A percentile compares a stretch with the other conserved stretches of the same genome.
phyloP scores from a whole-genome alignment of 2,888 invertebrate genomes.

The Drosophila neutralis region DNA sequence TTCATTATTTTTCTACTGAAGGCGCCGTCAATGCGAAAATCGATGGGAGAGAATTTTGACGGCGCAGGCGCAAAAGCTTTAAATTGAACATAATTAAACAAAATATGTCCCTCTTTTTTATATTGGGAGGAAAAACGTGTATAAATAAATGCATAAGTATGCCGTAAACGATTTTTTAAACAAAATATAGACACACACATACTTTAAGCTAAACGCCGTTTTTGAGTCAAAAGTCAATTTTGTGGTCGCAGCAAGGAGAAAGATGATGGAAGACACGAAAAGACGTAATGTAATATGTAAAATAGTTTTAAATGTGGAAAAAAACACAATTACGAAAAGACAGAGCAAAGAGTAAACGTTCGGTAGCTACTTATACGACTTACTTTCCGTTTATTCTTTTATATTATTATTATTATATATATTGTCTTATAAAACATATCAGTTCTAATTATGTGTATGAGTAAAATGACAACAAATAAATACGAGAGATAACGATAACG shows the following conservation, averaged over 20 bases:
- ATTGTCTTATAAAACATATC: conserved; percentile 81
- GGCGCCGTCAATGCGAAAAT: conserved; percentile 53
- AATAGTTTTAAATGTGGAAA: conserved; percentile 42
- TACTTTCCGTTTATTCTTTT: conserved; percentile 60
- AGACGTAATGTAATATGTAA: conserved; percentile 39
- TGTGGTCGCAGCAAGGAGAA: conserved; percentile 53
- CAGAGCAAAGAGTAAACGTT: conserved; percentile 49
- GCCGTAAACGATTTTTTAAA: conserved; percentile 70
- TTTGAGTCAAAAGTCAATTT: conserved; percentile 73
- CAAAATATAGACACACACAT: conserved; percentile 44
- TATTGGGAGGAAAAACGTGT: conserved; percentile 47
- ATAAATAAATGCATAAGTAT: conserved; percentile 58
- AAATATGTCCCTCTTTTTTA: conserved; percentile 59
- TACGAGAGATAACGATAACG: conserved; percentile 54
- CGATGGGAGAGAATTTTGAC: conserved; percentile 28
- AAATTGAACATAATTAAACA: conserved; percentile 72
- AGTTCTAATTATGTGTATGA: conserved; percentile 77
- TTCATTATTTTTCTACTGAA: conserved; percentile 79
- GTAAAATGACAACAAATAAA: conserved; percentile 45
- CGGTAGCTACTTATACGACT: conserved; percentile 66
- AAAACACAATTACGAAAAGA: conserved; percentile 41
- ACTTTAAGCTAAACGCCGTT: conserved; percentile 68
- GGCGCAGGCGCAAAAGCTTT: conserved; percentile 80
- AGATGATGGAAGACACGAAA: conserved; percentile 15
- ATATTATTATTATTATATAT: conserved; percentile 43